Evolutionary conservation across 2,113 vertebrate species (phyloP).

Genomic region (Bothrops jararaca): DNA sequence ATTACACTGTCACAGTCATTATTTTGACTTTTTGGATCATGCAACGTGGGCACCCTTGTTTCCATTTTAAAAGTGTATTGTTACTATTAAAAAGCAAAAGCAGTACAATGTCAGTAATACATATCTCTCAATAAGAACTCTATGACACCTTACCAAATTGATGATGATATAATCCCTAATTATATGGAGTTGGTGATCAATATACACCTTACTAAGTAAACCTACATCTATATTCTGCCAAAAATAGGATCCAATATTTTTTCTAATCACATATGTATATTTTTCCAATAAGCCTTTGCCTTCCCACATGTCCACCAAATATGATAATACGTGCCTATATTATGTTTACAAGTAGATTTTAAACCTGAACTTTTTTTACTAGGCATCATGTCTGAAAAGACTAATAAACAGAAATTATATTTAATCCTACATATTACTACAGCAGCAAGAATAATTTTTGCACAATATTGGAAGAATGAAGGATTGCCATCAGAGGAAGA

Average conservation of each 20-base stretch:
- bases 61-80: background rate
- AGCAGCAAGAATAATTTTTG: no score
- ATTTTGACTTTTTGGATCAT: background rate
- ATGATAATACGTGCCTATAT: no score
- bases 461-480: no score
- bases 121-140: background rate
- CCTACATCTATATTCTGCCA: background rate
- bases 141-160: conserved; percentile 6
- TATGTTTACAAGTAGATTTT: no score
- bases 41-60: background rate
- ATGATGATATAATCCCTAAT: conserved; percentile 6
- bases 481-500: no score
- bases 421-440: no score
- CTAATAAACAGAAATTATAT: no score
- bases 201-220: background rate
- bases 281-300: no score
- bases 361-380: no score
- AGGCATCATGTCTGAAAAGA: no score
- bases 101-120: background rate
- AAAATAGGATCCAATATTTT: background rate
- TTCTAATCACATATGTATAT: no score
- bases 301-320: no score
- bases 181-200: background rate
- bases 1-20: background rate
- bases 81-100: background rate